phyloP scores from a whole-genome alignment of 2,888 invertebrate genomes.

The Ephialtes manifestator region DNA sequence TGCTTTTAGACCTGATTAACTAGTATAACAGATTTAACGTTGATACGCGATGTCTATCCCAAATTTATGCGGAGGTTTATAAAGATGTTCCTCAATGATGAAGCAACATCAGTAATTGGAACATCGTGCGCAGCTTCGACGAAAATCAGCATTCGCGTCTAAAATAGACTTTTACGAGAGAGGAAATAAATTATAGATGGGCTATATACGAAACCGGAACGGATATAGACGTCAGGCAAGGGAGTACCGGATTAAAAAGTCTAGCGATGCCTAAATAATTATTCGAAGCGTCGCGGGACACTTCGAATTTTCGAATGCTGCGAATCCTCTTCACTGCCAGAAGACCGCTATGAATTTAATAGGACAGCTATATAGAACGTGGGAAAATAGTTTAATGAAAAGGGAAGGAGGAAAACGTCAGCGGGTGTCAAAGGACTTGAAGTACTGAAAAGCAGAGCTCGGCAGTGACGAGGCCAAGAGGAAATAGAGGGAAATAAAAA shows the following conservation, averaged over 20 bases:
- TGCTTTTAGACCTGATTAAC: background rate
- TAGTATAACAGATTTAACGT: background rate
- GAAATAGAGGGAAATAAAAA: background rate
- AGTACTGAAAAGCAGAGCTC: conserved; percentile 13
- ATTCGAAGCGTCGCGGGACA: background rate
- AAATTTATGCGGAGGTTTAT: background rate
- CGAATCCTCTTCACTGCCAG: background rate
- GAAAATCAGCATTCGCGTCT: background rate
- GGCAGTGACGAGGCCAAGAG: conserved; percentile 4
- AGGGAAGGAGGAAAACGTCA: background rate
- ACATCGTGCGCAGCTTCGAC: background rate
- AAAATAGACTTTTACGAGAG: background rate
- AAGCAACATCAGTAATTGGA: conserved; percentile 11
- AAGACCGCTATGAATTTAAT: conserved; percentile 6
- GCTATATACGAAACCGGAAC: background rate
- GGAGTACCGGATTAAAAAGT: background rate
- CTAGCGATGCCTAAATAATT: background rate
- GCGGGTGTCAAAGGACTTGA: background rate
- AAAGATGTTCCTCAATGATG: background rate
- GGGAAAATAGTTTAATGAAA: background rate
- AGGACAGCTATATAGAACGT: background rate
- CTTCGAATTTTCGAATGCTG: background rate
- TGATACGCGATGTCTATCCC: background rate
- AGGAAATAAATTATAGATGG: conserved; percentile 2
- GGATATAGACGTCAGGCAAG: background rate